Evolutionary conservation across 2,797 vertebrate species (phyloP).

Genomic region (Chelmon rostratus): DNA sequence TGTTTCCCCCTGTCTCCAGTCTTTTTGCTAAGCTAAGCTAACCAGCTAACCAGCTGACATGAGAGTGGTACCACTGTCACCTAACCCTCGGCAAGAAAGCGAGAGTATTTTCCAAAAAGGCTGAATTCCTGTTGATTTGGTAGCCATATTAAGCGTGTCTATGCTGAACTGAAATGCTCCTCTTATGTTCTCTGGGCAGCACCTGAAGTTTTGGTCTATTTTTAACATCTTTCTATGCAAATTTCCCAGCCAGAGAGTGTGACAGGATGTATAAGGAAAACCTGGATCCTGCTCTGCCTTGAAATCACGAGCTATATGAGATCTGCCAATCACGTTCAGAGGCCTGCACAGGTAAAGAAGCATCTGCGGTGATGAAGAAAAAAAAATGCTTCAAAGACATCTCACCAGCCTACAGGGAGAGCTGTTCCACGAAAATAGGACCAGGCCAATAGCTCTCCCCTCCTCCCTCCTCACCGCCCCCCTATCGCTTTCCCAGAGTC

Average conservation of each 20-base stretch:
- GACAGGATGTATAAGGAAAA: constrained; percentile 35
- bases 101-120: too few species aligned
- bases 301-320: constrained; percentile 37
- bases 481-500: constrained; percentile 24
- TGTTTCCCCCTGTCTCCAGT: too few species aligned
- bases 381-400: constrained; percentile 37
- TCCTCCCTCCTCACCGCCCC: constrained; percentile 12
- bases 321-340: constrained; percentile 40
- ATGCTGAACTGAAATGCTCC: constrained; percentile 1
- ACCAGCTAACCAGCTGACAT: background rate
- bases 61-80: too few species aligned
- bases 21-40: constrained; percentile 1
- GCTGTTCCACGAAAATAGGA: constrained; percentile 18
- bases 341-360: constrained; percentile 37
- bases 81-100: too few species aligned
- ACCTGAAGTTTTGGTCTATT: constrained; percentile 32
- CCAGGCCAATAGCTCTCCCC: background rate
- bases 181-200: background rate
- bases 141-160: background rate
- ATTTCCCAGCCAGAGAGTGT: constrained; percentile 45
- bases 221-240: constrained; percentile 48
- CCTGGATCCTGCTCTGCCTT: constrained; percentile 24
- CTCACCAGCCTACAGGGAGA: constrained; percentile 15
- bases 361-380: constrained; percentile 20
- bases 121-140: background rate